Evolutionary conservation across 2,113 vertebrate species (phyloP), one percentile per base, ranked within the genome.

Genomic region (Platanista minor): DNA sequence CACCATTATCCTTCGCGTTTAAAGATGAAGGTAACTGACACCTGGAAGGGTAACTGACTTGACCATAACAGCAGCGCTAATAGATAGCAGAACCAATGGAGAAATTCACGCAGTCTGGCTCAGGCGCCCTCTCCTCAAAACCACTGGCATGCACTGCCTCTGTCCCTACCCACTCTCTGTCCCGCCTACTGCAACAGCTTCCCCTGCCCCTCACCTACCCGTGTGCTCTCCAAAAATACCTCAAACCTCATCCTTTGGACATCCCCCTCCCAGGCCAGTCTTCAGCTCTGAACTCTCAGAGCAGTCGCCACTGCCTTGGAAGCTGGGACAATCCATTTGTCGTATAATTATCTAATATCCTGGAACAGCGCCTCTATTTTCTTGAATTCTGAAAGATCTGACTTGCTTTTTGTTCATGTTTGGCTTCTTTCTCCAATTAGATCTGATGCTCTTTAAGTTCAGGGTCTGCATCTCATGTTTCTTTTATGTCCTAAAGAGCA

Each of bases 381-480:
- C 46, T 77, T 36, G 46, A 96, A 43, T 78, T 83, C 43, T 41
- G 33, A 67, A 94, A 82, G 21, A 80, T 82, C 64, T 94, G n/a
- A 46, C 43, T 91, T 95, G 82, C 36, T 57, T 86, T 95, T 89
- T 62, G 52, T 39, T 71, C 39, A 57, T 59, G 36, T 94, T 90
- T 94, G 39, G 36, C 61, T 92, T 92, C 43, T 90, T 93, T 80
- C 78, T 97, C 78, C 86, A 78, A 87, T 78, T 89, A 74, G 8
- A 96, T 62, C 57, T 82, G 54, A 91, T 89, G 67, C 27, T 89
- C 54, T 92, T 89, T 86, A 95, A 97, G 71, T 57, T 92, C 93
- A 94, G 36, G 20, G 80, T 52, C 25, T 39, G 17, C 25, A 94
- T 69, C 39, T 97, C 66, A 62, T 54, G 77, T 54, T 92, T 96